Base-by-base conservation (phyloP, 1,140 invertebrate species). In the Drosophila melanica region DNA sequence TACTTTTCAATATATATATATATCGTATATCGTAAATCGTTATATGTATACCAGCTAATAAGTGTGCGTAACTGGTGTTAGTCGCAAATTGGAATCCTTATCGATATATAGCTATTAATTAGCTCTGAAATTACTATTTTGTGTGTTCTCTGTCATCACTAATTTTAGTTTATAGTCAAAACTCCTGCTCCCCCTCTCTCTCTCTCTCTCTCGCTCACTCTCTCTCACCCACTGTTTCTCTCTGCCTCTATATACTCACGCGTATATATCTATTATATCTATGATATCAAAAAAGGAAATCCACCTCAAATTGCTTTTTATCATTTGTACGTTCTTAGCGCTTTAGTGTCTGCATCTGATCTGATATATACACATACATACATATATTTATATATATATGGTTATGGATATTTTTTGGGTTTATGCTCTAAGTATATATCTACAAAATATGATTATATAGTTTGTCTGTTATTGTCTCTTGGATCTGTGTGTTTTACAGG, bases 61-160 rank as follows among this genome's bases (percentile, higher is more conserved):
- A 89, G 77, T 90, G 89, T 90, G 89, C 80, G 89, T 90, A 90
- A 81, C 73, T 90, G 89, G 89, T 90, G 89, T 90, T 89, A 90
- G 89, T 90, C 89, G 89, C 89, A 90, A 81, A 71, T 76, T 75
- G 79, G 69, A 79, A 76, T 53, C 41, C 23, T 44, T 55, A 23
- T 60, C 20, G 66, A 41, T 59, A 64, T 45, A 54, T 35, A 10
- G 33, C 8, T 35, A 10, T 64, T 44, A 47, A 63, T 79, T 58
- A 47, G 44, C 35, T 57, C 23, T 54, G 33, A 63, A 67, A 66
- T 50, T 58, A 45, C 23, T 48, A 10, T 33, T 81, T 45, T 90
- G 77, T 90, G 75, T 85, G 75, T 85, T 85, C 76, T 90, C 70
- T 90, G 73, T 90, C 79, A 82, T 86, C 70, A 90, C 86, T 90